These are phyloP conservation scores for Microtus richardsoni DNA, from an alignment of 2,113 vertebrate genomes.

Conservation along the genomic window DNA sequence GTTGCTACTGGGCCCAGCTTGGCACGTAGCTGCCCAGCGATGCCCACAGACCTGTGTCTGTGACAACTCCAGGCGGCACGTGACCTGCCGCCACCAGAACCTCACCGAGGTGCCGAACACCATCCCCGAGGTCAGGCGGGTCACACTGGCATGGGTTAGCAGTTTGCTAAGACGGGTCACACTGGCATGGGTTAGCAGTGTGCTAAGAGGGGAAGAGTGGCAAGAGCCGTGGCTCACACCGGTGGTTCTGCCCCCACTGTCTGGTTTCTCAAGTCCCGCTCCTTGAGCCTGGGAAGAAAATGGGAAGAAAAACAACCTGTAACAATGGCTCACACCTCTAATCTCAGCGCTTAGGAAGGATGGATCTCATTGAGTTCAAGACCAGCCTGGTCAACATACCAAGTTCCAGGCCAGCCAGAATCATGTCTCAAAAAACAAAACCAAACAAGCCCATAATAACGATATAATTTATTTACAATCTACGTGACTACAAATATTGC, in stretches of 20 bases:
- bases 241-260: background rate
- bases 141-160: background rate
- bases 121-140: constrained; percentile 91
- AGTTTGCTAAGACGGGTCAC: background rate
- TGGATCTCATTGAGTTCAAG: background rate
- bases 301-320: background rate
- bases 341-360: background rate
- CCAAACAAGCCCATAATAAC: background rate
- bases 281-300: background rate
- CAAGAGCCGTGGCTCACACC: background rate
- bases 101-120: constrained; percentile 88
- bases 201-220: background rate
- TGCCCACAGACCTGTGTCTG: constrained; percentile 93
- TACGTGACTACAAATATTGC: background rate
- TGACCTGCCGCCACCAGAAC: constrained; percentile 91
- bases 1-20: background rate
- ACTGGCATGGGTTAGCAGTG: background rate
- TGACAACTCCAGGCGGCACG: constrained; percentile 90
- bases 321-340: background rate
- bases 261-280: background rate
- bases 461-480: background rate
- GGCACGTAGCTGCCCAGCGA: background rate
- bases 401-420: background rate
- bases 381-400: background rate
- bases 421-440: background rate